phyloP scores from a whole-genome alignment of 1,140 invertebrate genomes.

The Elymnias hypermnestra region DNA sequence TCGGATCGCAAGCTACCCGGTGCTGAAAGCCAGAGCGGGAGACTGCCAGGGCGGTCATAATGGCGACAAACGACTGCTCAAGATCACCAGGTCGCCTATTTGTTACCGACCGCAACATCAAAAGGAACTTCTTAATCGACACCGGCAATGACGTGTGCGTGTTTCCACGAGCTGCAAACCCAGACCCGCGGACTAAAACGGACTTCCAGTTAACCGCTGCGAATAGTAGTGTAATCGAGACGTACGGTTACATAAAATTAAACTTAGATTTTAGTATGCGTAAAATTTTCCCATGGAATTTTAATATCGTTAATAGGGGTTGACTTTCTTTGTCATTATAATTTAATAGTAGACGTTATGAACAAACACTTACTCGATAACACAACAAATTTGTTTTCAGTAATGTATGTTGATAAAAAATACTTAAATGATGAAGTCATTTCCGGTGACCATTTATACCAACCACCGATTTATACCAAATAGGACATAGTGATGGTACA shows the following conservation, averaged over 20 bases:
- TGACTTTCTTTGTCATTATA: too few species aligned
- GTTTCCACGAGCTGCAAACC: neutral
- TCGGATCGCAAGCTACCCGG: neutral
- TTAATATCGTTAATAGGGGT: neutral
- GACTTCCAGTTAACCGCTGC: neutral
- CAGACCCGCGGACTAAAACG: neutral
- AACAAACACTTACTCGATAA: too few species aligned
- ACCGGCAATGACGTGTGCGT: slow-evolving; percentile 6
- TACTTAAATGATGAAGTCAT: too few species aligned
- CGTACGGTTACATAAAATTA: neutral
- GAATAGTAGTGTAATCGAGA: neutral
- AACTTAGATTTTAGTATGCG: slow-evolving; percentile 3
- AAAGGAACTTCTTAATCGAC: neutral
- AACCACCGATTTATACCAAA: too few species aligned
- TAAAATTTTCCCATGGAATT: neutral
- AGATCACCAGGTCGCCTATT: slow-evolving; percentile 6
- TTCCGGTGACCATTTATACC: too few species aligned
- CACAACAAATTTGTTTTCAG: too few species aligned
- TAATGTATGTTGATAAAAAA: too few species aligned
- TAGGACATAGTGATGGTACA: too few species aligned
- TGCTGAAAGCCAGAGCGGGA: slow-evolving; percentile 13
- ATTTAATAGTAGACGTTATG: too few species aligned
- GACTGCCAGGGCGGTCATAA: slow-evolving; percentile 15
- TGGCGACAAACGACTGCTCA: slow-evolving; percentile 10
- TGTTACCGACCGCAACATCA: neutral